Percentiles rank a stretch among this genome's conserved stretches.
Evolutionary conservation across 2,797 vertebrate species (phyloP).

Genomic region (Merluccius polli): DNA sequence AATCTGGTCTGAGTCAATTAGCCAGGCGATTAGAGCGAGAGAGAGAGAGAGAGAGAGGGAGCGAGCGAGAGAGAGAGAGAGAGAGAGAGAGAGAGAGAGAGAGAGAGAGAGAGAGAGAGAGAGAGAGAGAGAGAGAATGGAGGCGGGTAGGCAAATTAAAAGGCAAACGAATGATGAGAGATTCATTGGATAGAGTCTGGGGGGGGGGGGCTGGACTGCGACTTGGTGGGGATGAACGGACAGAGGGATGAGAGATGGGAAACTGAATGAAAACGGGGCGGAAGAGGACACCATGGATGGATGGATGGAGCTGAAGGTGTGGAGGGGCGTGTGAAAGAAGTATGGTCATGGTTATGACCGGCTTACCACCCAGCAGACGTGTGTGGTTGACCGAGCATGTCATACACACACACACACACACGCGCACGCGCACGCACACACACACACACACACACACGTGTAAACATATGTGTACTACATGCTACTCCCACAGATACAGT

Average conservation of each 20-base stretch:
- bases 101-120: slow-evolving; percentile 15
- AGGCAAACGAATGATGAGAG: background rate
- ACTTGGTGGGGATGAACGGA: background rate
- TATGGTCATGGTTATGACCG: slow-evolving; percentile 42
- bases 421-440: slow-evolving; percentile 11
- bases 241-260: background rate
- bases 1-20: slow-evolving; percentile 70
- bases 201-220: background rate
- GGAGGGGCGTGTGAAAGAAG: slow-evolving; percentile 11
- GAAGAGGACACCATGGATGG: slow-evolving; percentile 11
- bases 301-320: background rate
- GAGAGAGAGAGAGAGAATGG: slow-evolving; percentile 8
- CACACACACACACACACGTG: slow-evolving; percentile 24
- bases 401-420: slow-evolving; percentile 15
- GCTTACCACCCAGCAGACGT: slow-evolving; percentile 48
- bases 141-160: background rate
- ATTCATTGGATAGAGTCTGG: background rate
- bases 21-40: slow-evolving; percentile 51
- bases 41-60: slow-evolving; percentile 17
- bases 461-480: slow-evolving; percentile 8
- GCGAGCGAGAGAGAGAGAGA: slow-evolving; percentile 11
- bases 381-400: slow-evolving; percentile 5
- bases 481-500: slow-evolving; percentile 3
- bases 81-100: background rate
- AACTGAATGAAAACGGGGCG: background rate